Evolutionary conservation across 1,140 invertebrate species (phyloP).

Genomic region (Drosophila arizonae): DNA sequence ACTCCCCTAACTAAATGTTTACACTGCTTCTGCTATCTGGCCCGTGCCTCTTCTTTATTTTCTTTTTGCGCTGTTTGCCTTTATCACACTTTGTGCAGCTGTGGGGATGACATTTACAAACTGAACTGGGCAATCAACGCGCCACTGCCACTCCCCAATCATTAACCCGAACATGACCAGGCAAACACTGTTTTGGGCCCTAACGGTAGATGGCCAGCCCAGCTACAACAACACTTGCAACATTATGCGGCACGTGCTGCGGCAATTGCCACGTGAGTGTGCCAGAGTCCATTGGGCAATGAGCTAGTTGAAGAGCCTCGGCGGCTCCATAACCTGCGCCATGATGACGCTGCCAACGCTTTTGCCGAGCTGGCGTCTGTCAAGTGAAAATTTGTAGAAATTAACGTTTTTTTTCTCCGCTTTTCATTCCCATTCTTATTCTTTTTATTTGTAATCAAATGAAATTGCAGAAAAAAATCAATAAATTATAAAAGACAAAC

Average conservation of each 20-base stretch:
- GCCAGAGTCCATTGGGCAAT: slow-evolving; percentile 22
- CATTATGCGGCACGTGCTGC: slow-evolving; percentile 70
- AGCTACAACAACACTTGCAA: slow-evolving; percentile 24
- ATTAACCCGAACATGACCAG: slow-evolving; percentile 77
- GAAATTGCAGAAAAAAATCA: slow-evolving; percentile 81
- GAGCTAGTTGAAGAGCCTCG: slow-evolving; percentile 30
- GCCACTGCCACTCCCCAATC: slow-evolving; percentile 70
- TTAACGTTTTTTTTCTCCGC: slow-evolving; percentile 55
- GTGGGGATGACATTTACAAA: slow-evolving; percentile 56
- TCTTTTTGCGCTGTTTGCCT: slow-evolving; percentile 9
- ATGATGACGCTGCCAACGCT: slow-evolving; percentile 38
- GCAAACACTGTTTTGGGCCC: slow-evolving; percentile 54
- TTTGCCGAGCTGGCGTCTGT: slow-evolving; percentile 49
- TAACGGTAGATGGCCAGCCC: slow-evolving; percentile 61
- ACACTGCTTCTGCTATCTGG: background rate
- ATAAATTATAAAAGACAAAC: slow-evolving; percentile 52
- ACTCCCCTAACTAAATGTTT: background rate
- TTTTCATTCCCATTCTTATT: background rate
- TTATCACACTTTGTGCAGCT: slow-evolving; percentile 32
- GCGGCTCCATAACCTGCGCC: slow-evolving; percentile 13
- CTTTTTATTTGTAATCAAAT: slow-evolving; percentile 65
- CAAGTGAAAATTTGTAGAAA: slow-evolving; percentile 81
- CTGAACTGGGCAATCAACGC: slow-evolving; percentile 71
- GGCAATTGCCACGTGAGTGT: slow-evolving; percentile 54
- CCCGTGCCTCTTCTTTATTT: background rate